These are phyloP conservation scores for Eidolon dupreanum DNA, from an alignment of 2,797 vertebrate genomes.

Conservation along the genomic window DNA sequence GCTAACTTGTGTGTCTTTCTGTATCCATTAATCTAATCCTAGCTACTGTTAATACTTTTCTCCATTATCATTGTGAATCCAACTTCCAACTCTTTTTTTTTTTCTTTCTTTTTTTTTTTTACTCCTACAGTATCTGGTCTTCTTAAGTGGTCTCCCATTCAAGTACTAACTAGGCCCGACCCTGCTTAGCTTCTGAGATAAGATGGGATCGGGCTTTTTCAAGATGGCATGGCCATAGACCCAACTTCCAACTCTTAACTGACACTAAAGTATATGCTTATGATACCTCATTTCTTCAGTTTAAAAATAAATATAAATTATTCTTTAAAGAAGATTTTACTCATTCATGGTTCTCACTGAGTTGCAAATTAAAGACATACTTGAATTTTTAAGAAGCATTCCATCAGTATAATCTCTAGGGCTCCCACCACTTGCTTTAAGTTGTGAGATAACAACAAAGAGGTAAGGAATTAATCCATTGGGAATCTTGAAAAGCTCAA, in stretches of 20 bases:
- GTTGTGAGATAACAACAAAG: not conserved
- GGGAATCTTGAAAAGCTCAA: not conserved
- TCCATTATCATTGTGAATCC: not conserved
- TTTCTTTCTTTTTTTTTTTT: too few relatives aligned
- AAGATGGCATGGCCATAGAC: too few relatives aligned
- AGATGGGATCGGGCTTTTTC: too few relatives aligned
- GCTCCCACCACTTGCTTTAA: not conserved
- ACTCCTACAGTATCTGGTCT: too few relatives aligned
- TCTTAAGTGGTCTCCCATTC: too few relatives aligned
- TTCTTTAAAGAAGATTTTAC: not conserved
- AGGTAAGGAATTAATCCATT: not conserved
- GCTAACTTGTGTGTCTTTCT: not conserved
- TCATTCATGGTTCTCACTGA: not conserved
- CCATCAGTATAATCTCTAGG: not conserved
- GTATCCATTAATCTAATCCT: not conserved
- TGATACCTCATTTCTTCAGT: not conserved
- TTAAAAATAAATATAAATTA: slow-evolving; percentile 15
- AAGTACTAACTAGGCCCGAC: too few relatives aligned
- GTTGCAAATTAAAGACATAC: not conserved
- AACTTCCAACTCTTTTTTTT: not conserved
- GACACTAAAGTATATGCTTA: not conserved
- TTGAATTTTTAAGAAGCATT: not conserved
- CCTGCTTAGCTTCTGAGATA: too few relatives aligned
- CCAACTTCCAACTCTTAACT: not conserved
- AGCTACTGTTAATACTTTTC: not conserved